These are phyloP conservation scores for Glandiceps talaboti DNA, from an alignment of 53 echinoderm and acorn worm genomes.

Conservation along the genomic window DNA sequence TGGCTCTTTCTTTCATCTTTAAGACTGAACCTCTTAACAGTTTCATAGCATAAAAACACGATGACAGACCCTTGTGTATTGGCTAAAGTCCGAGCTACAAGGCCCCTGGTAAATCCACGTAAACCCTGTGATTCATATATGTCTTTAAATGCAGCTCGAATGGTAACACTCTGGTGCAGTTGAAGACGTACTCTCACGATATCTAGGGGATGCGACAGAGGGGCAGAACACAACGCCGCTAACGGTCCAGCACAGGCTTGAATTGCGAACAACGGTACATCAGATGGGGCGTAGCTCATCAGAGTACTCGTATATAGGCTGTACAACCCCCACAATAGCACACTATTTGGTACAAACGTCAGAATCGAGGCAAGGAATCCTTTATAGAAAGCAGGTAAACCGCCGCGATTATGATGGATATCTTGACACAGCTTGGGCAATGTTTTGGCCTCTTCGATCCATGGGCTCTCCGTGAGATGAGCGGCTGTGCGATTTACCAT, in stretches of 20 bases:
- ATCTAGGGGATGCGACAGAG: conserved; percentile 89
- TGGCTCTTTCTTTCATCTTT: too few species aligned
- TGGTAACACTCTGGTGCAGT: conserved; percentile 19
- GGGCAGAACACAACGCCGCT: conserved; percentile 55
- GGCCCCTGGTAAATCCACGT: conserved; percentile 63
- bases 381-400: conserved; percentile 75
- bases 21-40: conserved; percentile 72
- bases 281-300: not conserved
- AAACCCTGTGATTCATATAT: conserved; percentile 58
- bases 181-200: conserved; percentile 80
- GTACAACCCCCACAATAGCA: conserved; percentile 94
- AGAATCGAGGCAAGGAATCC: conserved; percentile 80
- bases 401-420: conserved; percentile 36
- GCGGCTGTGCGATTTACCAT: conserved; percentile 57
- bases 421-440: conserved; percentile 3
- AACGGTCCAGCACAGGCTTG: conserved; percentile 73
- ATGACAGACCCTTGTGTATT: conserved; percentile 63
- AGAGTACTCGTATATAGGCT: conserved; percentile 73
- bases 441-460: not conserved
- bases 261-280: conserved; percentile 38
- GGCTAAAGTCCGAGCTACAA: conserved; percentile 59
- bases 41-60: conserved; percentile 79
- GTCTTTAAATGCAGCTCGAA: conserved; percentile 23
- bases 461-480: not conserved
- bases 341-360: conserved; percentile 96